A percentile compares a stretch with the other conserved stretches of the same genome.
Evolutionary conservation across 1,140 invertebrate genomes (phyloP).

Genomic region (Hermetia illucens): DNA sequence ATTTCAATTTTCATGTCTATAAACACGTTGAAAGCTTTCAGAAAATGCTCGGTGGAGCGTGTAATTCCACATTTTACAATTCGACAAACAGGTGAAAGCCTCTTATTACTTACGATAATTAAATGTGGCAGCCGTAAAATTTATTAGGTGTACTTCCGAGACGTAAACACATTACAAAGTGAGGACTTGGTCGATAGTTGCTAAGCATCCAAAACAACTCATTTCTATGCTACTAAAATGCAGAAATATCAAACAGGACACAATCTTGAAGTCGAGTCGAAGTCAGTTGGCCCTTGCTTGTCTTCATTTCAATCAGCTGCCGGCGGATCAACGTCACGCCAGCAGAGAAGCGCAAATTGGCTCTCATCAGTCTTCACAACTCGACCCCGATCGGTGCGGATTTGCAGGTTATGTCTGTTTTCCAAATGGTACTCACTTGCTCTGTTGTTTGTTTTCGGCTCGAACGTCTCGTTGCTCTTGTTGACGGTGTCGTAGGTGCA

Average conservation of each 20-base stretch:
- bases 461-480: conserved; percentile 16
- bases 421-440: conserved; percentile 17
- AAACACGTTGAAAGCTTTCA: too few relatives aligned
- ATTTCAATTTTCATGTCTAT: too few relatives aligned
- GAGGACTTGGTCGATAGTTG: not conserved
- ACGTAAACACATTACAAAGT: too few relatives aligned
- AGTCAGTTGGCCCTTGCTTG: conserved; percentile 31
- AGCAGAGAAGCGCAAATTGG: conserved; percentile 7
- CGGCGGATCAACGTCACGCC: conserved; percentile 28
- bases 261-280: not conserved
- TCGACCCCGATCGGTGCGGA: conserved; percentile 17
- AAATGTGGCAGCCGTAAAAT: too few relatives aligned
- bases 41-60: too few relatives aligned
- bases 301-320: conserved; percentile 24
- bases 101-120: too few relatives aligned
- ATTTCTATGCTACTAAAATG: not conserved
- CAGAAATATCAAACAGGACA: not conserved
- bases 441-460: conserved; percentile 13
- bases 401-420: not conserved
- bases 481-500: conserved; percentile 3
- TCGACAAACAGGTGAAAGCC: not conserved
- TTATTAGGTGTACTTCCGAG: too few relatives aligned
- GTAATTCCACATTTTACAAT: not conserved
- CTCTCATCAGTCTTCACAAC: conserved; percentile 12
- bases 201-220: not conserved